phyloP scores from a whole-genome alignment of 2,797 vertebrate species.

The Meriones psammophilus region DNA sequence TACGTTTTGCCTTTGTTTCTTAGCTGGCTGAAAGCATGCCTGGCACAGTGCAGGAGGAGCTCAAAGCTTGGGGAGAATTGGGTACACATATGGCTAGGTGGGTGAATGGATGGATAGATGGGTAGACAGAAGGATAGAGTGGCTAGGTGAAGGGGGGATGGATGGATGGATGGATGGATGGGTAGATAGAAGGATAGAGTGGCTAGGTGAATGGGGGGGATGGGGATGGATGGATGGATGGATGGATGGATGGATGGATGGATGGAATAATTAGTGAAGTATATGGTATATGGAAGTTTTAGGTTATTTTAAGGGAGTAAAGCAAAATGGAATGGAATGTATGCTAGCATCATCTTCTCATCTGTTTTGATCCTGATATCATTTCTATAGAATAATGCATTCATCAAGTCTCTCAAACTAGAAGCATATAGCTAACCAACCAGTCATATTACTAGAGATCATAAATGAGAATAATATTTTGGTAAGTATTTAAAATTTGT shows the following conservation, averaged over 20 bases:
- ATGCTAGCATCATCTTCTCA: neutral
- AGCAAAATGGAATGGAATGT: neutral
- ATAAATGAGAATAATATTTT: neutral
- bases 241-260: neutral
- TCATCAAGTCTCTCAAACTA: neutral
- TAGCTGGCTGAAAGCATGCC: neutral
- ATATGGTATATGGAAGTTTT: neutral
- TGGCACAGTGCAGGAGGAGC: neutral
- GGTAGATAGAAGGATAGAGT: neutral
- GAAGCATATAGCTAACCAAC: neutral
- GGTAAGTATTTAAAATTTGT: neutral
- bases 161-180: neutral
- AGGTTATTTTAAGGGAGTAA: slow-evolving; percentile 5
- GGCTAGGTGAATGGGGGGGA: neutral
- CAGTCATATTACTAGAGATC: neutral
- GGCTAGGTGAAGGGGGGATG: neutral
- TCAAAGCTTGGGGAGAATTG: neutral
- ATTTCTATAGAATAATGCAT: neutral
- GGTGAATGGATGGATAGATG: neutral
- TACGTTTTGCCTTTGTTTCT: slow-evolving; percentile 36
- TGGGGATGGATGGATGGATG: neutral
- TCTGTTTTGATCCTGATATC: neutral
- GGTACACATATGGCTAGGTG: neutral
- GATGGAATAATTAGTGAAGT: neutral
- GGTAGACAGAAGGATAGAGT: neutral